Evolutionary conservation across 2,797 vertebrate species (phyloP).

Genomic region (Masticophis lateralis): DNA sequence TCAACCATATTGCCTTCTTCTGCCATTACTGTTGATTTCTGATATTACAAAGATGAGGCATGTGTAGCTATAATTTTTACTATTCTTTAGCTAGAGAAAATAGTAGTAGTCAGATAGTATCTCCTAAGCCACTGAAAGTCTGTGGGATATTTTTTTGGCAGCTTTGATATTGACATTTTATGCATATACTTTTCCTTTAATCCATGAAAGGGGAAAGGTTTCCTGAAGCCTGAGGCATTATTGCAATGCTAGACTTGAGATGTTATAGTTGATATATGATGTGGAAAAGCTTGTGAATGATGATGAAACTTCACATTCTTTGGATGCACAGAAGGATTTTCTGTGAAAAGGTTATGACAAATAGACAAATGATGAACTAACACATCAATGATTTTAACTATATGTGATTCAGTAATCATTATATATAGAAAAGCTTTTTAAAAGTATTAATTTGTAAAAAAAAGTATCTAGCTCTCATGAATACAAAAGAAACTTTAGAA

Average conservation of each 20-base stretch:
- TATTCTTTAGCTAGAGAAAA: not conserved
- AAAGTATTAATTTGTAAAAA: not conserved
- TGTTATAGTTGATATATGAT: not conserved
- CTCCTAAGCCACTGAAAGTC: not conserved
- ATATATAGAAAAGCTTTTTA: not conserved
- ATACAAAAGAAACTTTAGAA: conserved; percentile 2
- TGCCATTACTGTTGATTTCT: not conserved
- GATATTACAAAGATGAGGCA: not conserved
- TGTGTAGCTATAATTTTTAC: not conserved
- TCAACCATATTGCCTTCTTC: not conserved
- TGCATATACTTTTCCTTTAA: not conserved
- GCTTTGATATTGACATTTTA: not conserved
- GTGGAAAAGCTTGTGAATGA: not conserved
- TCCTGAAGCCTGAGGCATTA: not conserved
- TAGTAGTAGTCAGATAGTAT: not conserved
- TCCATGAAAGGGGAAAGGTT: accelerated
- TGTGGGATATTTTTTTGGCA: not conserved
- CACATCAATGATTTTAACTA: not conserved
- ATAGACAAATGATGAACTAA: not conserved
- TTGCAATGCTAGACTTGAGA: not conserved
- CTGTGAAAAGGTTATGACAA: not conserved
- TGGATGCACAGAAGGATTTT: not conserved
- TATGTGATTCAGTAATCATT: not conserved
- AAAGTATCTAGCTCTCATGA: not conserved
- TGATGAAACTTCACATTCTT: not conserved